A percentile compares a stretch with the other conserved stretches of the same genome.
Conservation (phyloP, 2,888 invertebrate genomes). For the Mythimna loreyi region DNA sequence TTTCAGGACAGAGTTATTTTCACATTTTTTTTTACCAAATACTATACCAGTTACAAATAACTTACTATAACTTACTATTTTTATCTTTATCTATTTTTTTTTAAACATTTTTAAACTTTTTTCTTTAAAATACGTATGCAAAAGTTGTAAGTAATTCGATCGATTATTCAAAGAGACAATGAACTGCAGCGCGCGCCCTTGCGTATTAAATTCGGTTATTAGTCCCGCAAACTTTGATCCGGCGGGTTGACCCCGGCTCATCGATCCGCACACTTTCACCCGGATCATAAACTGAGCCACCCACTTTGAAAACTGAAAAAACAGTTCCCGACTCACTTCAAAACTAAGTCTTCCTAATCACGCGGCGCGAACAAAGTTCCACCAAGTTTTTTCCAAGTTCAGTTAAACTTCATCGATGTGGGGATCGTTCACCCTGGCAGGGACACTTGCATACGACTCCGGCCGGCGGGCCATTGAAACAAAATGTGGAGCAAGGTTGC, state of each 20-base stretch:
- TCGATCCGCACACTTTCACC: constrained; percentile 90
- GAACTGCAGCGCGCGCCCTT: constrained; percentile 79
- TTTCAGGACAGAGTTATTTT: neutral
- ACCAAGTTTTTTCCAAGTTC: constrained; percentile 90
- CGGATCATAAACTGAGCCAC: constrained; percentile 91
- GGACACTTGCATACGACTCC: constrained; percentile 89
- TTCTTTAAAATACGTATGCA: neutral
- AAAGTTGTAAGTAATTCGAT: constrained; percentile 17
- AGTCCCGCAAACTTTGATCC: constrained; percentile 88
- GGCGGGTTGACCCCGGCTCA: constrained; percentile 87
- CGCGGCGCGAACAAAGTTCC: constrained; percentile 88
- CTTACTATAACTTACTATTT: no score
- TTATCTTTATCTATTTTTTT: no score
- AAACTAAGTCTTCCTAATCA: constrained; percentile 91
- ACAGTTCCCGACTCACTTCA: constrained; percentile 89
- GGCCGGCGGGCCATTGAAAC: constrained; percentile 84
- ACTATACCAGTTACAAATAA: no score
- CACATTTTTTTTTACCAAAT: neutral
- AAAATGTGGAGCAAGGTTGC: constrained; percentile 90
- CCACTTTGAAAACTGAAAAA: constrained; percentile 91
- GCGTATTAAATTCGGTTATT: constrained; percentile 89
- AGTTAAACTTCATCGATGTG: constrained; percentile 89
- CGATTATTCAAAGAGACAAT: constrained; percentile 46
- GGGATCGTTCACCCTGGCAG: constrained; percentile 89
- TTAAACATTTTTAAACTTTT: neutral